Percentiles rank a stretch among this genome's conserved stretches.
Conservation (phyloP, 1,140 invertebrate species). For the Zaprionus capensis region DNA sequence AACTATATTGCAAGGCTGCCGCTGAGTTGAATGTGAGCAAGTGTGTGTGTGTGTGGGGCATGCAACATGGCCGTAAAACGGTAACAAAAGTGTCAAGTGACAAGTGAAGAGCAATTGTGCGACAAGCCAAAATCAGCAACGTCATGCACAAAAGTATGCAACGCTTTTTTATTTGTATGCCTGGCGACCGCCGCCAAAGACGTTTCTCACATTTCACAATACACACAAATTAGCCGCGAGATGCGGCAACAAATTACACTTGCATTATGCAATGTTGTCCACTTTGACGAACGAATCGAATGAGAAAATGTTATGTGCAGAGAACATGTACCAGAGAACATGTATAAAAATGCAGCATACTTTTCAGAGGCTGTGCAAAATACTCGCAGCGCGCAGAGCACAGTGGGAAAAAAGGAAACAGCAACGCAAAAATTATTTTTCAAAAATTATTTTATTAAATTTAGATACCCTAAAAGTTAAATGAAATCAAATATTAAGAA, state of each 20-base stretch:
- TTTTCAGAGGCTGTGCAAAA: not conserved
- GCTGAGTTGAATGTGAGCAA: not conserved
- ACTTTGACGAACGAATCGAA: not conserved
- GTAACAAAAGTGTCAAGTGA: constrained; percentile 56
- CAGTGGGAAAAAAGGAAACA: not conserved
- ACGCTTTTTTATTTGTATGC: constrained; percentile 17
- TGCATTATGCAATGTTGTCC: not conserved
- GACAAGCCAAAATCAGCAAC: not conserved
- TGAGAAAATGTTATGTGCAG: not conserved
- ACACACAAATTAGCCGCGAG: not conserved
- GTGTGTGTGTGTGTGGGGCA: constrained; percentile 18
- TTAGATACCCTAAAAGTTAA: not conserved
- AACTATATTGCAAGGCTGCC: constrained; percentile 28
- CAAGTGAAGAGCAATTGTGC: constrained; percentile 3
- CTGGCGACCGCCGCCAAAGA: not conserved
- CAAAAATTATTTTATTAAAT: not conserved
- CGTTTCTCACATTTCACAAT: not conserved
- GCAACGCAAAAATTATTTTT: not conserved
- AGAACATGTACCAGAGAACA: too few relatives aligned
- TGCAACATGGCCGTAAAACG: constrained; percentile 41
- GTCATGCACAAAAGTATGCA: constrained; percentile 35
- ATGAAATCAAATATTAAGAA: not conserved
- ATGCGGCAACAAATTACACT: not conserved
- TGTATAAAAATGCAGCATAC: not conserved
- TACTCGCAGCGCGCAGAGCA: not conserved